Conservation (phyloP, 2,888 invertebrate species). For the Mantis religiosa region DNA sequence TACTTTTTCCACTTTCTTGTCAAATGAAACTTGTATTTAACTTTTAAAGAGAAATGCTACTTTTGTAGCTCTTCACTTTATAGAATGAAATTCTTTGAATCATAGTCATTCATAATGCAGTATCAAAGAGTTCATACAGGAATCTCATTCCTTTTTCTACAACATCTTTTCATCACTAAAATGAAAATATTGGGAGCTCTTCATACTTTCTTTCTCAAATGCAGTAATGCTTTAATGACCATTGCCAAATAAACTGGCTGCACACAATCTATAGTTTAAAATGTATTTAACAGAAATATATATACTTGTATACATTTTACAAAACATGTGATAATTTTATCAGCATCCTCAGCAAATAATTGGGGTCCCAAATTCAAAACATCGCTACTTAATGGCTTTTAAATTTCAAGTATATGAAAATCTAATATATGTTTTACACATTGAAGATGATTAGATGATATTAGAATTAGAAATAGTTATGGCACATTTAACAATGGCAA, state of each 20-base stretch:
- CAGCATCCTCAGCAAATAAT: not conserved
- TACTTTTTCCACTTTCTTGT: not conserved
- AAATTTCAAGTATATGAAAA: not conserved
- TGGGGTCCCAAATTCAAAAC: not conserved
- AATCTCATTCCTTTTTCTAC: not conserved
- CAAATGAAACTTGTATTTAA: not conserved
- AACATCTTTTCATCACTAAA: not conserved
- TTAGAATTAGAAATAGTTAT: not conserved
- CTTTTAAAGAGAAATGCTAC: not conserved
- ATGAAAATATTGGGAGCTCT: not conserved
- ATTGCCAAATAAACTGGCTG: not conserved
- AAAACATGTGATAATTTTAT: not conserved
- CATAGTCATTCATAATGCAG: not conserved
- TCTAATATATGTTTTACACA: not conserved
- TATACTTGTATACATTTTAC: not conserved
- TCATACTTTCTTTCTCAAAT: not conserved
- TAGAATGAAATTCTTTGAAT: not conserved
- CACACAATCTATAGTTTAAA: not conserved
- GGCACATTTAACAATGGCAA: not conserved
- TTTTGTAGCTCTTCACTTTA: not conserved
- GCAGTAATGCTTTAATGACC: not conserved
- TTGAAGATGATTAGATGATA: not conserved
- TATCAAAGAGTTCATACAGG: not conserved
- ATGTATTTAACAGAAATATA: not conserved
- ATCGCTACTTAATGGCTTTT: not conserved